Conservation (phyloP, 1,140 invertebrate species). For the Pygmarrhopalites habei region DNA sequence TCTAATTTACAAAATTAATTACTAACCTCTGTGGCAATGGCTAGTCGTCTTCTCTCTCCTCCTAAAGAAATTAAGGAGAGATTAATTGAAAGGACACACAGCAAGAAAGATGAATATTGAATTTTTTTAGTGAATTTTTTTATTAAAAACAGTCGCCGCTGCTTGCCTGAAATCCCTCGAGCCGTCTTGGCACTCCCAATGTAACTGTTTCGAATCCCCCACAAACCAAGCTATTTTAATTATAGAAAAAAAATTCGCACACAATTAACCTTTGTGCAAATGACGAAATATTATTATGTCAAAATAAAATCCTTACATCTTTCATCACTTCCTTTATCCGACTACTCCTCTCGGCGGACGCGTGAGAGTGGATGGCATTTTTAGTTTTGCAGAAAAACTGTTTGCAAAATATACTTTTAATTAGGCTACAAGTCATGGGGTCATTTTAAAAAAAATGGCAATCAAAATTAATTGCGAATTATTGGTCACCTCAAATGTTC, state of each 20-base stretch:
- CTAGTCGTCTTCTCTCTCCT: constrained; percentile 88
- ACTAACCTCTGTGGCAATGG: constrained; percentile 91
- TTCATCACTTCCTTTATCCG: constrained; percentile 82
- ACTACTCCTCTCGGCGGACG: constrained; percentile 63
- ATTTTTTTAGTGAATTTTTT: too few species aligned
- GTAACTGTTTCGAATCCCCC: constrained; percentile 74
- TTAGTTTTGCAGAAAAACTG: constrained; percentile 84
- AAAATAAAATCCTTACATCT: constrained; percentile 54
- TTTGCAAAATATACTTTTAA: too few species aligned
- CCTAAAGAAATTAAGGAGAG: too few species aligned
- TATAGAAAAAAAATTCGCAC: background rate
- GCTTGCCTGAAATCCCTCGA: constrained; percentile 88
- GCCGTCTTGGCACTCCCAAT: constrained; percentile 76
- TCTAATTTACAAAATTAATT: constrained; percentile 64
- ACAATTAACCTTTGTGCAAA: background rate
- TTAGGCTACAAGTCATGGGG: too few species aligned
- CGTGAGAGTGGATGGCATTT: constrained; percentile 77
- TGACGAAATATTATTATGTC: background rate
- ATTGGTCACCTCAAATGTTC: constrained; percentile 86
- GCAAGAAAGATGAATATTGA: too few species aligned
- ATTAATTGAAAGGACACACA: too few species aligned
- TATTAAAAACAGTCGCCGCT: too few species aligned
- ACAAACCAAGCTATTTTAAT: constrained; percentile 61
- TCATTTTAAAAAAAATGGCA: too few species aligned
- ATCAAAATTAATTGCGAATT: too few species aligned